A percentile compares a stretch with the other conserved stretches of the same genome.
Evolutionary conservation across 2,113 vertebrate genomes (phyloP).

Genomic region (Peucedramus taeniatus): DNA sequence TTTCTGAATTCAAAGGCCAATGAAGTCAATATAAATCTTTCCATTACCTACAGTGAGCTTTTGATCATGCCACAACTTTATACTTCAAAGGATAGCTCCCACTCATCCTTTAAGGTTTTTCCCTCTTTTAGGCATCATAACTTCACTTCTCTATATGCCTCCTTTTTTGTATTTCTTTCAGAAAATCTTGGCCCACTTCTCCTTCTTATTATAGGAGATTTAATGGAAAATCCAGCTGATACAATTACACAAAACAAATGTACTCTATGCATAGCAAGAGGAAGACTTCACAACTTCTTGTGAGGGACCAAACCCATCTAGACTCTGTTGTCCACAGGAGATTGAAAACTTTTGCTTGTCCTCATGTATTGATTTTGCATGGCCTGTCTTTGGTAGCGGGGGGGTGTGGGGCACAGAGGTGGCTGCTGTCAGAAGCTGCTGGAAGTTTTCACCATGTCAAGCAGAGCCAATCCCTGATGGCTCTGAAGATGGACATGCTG

Average conservation of each 20-base stretch:
- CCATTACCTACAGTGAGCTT: neutral
- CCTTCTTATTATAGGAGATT: neutral
- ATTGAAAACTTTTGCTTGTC: neutral
- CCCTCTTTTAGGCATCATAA: neutral
- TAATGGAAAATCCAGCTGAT: neutral
- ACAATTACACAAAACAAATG: neutral
- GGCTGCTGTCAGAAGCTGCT: neutral
- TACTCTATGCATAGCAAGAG: neutral
- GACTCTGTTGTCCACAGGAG: neutral
- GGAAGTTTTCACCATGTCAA: neutral
- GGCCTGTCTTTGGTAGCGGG: rapidly evolving
- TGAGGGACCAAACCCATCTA: neutral
- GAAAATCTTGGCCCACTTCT: neutral
- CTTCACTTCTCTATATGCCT: neutral
- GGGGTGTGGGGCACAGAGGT: neutral
- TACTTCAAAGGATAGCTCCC: neutral
- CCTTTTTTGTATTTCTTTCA: neutral
- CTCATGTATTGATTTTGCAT: neutral
- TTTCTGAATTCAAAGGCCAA: neutral
- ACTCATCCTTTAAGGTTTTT: neutral
- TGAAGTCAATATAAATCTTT: neutral
- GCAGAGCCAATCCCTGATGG: too few species aligned
- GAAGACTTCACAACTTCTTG: neutral
- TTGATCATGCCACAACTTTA: neutral
- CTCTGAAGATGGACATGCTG: neutral